phyloP scores from a whole-genome alignment of 2,797 vertebrate genomes.

The Micropoecilia bifurca region DNA sequence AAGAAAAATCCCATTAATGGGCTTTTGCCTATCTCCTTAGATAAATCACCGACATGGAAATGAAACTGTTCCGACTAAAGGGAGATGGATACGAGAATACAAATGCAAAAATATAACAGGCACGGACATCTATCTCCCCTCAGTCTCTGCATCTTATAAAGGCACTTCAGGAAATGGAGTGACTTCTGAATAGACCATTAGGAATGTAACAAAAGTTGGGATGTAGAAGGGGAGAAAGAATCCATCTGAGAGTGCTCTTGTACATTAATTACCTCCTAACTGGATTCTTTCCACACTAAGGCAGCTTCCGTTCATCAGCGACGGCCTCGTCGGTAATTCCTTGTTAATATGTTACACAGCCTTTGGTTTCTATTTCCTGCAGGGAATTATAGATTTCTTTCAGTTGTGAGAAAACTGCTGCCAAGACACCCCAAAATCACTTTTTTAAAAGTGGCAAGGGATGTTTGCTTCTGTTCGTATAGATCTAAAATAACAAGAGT shows the following conservation, averaged over 20 bases:
- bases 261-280: conserved; percentile 54
- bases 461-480: neutral
- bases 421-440: conserved; percentile 1
- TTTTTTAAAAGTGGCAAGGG: neutral
- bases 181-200: conserved; percentile 69
- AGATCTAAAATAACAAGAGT: neutral
- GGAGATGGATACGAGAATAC: conserved; percentile 77
- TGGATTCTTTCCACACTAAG: conserved; percentile 39
- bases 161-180: conserved; percentile 57
- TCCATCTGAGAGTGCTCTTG: conserved; percentile 43
- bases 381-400: conserved; percentile 27
- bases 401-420: neutral
- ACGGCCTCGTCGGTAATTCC: conserved; percentile 34
- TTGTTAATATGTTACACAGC: conserved; percentile 45
- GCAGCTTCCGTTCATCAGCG: conserved; percentile 46
- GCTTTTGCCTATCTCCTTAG: conserved; percentile 71
- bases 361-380: conserved; percentile 46
- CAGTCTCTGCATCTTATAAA: conserved; percentile 44
- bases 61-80: conserved; percentile 74
- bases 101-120: conserved; percentile 73
- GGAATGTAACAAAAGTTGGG: conserved; percentile 58
- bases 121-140: conserved; percentile 42
- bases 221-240: conserved; percentile 45
- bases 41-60: conserved; percentile 79
- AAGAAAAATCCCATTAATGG: conserved; percentile 81